phyloP scores from a whole-genome alignment of 2,113 vertebrate genomes.

The Rousettus leschenaultii region DNA sequence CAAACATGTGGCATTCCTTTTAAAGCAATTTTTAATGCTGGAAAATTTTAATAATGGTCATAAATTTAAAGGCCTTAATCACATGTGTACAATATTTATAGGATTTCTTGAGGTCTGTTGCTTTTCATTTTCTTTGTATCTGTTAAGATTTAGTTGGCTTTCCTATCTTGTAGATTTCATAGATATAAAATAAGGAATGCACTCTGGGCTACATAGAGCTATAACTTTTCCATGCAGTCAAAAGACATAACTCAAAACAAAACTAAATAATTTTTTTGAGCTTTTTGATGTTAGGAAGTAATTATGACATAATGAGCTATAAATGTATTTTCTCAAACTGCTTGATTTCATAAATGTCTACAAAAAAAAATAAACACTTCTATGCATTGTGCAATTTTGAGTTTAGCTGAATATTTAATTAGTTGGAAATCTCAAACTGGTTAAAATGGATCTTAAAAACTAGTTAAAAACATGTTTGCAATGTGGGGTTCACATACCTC shows the following conservation, averaged over 20 bases:
- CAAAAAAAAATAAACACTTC: not conserved
- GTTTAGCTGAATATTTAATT: not conserved
- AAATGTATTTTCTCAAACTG: not conserved
- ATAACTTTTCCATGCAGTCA: not conserved
- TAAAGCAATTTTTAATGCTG: not conserved
- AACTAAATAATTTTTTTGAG: not conserved
- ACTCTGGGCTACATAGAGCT: not conserved
- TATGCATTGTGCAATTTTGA: not conserved
- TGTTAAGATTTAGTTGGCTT: not conserved
- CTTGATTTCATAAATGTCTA: not conserved
- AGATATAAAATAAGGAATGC: not conserved
- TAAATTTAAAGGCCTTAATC: not conserved
- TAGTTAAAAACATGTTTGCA: not conserved
- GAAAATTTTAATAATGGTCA: not conserved
- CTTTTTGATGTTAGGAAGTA: not conserved
- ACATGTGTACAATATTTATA: not conserved
- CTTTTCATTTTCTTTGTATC: not conserved
- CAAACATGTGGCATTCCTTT: not conserved
- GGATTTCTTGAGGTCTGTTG: not conserved
- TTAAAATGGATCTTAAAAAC: not conserved
- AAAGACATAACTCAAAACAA: not conserved
- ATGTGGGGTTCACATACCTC: not conserved
- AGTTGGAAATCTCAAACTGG: not conserved
- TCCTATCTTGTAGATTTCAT: not conserved
- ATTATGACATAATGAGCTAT: not conserved